A percentile compares a stretch with the other conserved stretches of the same genome.
These are phyloP conservation scores for Stenodera caucasica DNA, from an alignment of 2,888 invertebrate species.

Conservation along the genomic window DNA sequence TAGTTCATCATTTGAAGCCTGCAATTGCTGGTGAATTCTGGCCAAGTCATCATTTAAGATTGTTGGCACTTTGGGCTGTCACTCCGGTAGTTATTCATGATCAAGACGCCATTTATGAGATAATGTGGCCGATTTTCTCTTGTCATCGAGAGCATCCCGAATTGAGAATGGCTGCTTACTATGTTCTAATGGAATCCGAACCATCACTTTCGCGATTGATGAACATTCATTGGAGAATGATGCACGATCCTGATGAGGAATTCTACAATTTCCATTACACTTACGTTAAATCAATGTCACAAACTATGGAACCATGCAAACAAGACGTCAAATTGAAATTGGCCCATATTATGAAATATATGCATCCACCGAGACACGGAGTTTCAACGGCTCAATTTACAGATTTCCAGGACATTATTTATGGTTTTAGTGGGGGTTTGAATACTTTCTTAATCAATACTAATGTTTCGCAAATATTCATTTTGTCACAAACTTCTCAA, in stretches of 20 bases:
- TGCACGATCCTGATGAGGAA: constrained; percentile 53
- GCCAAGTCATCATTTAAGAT: constrained; percentile 48
- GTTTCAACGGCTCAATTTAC: constrained; percentile 47
- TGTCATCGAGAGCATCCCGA: constrained; percentile 52
- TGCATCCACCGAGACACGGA: constrained; percentile 41
- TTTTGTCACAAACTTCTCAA: background rate
- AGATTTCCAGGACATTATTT: constrained; percentile 53
- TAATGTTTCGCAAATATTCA: constrained; percentile 26
- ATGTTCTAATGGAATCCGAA: constrained; percentile 52
- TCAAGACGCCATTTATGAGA: constrained; percentile 42
- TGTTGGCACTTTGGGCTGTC: constrained; percentile 54
- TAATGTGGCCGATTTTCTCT: constrained; percentile 57
- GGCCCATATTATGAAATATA: constrained; percentile 49
- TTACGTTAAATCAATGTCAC: constrained; percentile 52
- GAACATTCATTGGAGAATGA: constrained; percentile 56
- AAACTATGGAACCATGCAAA: constrained; percentile 55
- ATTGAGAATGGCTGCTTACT: constrained; percentile 54
- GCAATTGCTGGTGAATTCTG: constrained; percentile 51
- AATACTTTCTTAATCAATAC: constrained; percentile 39
- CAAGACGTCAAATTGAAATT: constrained; percentile 43
- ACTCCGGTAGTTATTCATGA: constrained; percentile 41
- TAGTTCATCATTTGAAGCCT: constrained; percentile 52
- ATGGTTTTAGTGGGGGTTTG: constrained; percentile 52
- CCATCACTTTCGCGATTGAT: constrained; percentile 49
- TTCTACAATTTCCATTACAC: constrained; percentile 58